A percentile compares a stretch with the other conserved stretches of the same genome.
These are phyloP conservation scores for Agelas oroides DNA, from an alignment of 37 sponge, comb jelly and placozoan genomes.

Conservation along the genomic window DNA sequence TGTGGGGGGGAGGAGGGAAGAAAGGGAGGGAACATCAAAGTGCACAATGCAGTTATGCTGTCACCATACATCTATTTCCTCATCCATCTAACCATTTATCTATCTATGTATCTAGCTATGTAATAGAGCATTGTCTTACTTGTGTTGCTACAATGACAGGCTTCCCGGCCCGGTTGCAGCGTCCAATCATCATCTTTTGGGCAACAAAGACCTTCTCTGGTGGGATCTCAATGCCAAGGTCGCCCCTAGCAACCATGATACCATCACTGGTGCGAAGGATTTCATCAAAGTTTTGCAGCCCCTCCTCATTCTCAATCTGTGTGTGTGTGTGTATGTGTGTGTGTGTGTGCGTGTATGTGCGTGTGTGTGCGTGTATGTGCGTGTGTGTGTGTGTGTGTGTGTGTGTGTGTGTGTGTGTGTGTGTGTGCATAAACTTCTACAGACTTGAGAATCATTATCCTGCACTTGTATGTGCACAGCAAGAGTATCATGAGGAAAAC, in stretches of 20 bases:
- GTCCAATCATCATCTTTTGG: conserved; percentile 97
- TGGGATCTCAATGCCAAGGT: conserved; percentile 97
- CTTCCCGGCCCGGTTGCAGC: conserved; percentile 90
- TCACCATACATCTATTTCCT: neutral
- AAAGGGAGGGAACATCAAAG: no score
- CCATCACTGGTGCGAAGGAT: conserved; percentile 88
- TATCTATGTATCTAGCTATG: no score
- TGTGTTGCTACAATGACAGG: conserved; percentile 97
- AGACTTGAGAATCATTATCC: no score
- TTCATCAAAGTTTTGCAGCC: conserved; percentile 92
- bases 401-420: neutral
- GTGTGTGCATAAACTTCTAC: no score
- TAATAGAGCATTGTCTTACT: conserved; percentile 37
- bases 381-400: neutral
- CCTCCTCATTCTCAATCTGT: conserved; percentile 96
- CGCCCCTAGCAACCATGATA: conserved; percentile 98
- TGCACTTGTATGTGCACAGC: neutral
- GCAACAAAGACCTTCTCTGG: conserved; percentile 97
- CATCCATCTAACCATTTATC: no score
- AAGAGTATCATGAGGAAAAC: no score
- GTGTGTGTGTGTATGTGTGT: neutral
- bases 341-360: neutral
- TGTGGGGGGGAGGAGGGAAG: no score
- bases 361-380: neutral
- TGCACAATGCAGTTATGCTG: no score